These are phyloP conservation scores for Luperina nickerlii DNA, from an alignment of 2,888 invertebrate species.

Conservation along the genomic window DNA sequence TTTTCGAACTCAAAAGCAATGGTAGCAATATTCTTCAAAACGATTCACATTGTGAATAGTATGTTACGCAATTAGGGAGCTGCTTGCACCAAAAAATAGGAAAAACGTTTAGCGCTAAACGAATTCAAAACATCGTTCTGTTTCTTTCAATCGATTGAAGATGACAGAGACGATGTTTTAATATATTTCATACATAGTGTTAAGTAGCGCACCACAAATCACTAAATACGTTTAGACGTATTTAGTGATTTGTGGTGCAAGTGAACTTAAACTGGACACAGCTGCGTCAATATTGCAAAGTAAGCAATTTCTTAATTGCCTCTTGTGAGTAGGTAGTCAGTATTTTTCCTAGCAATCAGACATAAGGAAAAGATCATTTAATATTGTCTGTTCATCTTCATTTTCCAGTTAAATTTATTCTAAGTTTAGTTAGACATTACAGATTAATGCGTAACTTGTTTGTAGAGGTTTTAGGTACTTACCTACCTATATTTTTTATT, in stretches of 20 bases:
- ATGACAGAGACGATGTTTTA: not conserved
- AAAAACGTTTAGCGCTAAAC: not conserved
- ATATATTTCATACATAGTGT: no score
- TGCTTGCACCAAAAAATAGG: no score
- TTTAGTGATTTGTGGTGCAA: not conserved
- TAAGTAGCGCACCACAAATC: no score
- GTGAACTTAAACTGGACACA: not conserved
- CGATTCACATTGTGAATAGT: no score
- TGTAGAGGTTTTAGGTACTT: not conserved
- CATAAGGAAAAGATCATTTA: slow-evolving; percentile 2
- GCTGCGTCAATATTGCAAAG: not conserved
- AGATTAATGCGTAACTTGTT: not conserved
- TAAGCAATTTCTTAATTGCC: not conserved
- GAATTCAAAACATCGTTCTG: not conserved
- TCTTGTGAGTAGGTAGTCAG: not conserved
- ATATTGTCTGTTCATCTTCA: not conserved
- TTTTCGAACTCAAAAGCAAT: no score
- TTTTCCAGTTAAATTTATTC: slow-evolving; percentile 3
- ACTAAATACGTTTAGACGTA: not conserved
- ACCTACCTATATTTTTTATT: no score
- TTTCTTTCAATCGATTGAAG: not conserved
- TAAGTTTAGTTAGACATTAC: not conserved
- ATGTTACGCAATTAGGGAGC: no score
- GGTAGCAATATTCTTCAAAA: no score
- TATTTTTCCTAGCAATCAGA: not conserved